Percentiles rank a stretch among this genome's conserved stretches.
phyloP scores from a whole-genome alignment of 2,113 vertebrate genomes.

The Mus musculus region DNA sequence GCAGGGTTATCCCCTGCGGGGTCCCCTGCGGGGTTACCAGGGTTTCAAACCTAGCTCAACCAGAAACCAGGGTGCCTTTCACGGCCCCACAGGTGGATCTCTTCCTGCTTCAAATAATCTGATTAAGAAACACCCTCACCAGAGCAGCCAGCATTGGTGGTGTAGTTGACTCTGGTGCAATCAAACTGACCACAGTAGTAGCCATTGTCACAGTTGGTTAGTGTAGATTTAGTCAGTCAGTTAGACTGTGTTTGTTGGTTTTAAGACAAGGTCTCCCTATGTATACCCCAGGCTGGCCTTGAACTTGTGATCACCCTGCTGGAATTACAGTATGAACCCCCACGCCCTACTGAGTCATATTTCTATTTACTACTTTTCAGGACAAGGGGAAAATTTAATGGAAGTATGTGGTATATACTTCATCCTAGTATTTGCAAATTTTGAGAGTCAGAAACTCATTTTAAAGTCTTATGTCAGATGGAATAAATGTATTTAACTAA shows the following conservation, averaged over 20 bases:
- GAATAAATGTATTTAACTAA: background rate
- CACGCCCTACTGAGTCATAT: background rate
- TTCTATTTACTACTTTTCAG: conserved; percentile 18
- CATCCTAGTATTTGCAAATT: conserved; percentile 1
- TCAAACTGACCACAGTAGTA: background rate
- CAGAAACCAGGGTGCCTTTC: too few species aligned
- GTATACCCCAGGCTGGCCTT: background rate
- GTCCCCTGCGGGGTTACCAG: too few species aligned
- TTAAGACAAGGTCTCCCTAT: background rate
- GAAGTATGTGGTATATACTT: background rate
- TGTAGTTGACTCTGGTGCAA: too few species aligned
- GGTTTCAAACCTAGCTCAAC: too few species aligned
- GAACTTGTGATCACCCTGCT: background rate
- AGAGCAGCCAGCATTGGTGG: background rate
- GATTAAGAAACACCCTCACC: background rate
- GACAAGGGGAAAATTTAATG: background rate
- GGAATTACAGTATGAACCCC: background rate
- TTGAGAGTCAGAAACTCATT: conserved; percentile 29
- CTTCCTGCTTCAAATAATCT: background rate
- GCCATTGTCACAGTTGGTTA: background rate
- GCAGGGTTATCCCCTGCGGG: too few species aligned
- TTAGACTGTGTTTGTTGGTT: background rate
- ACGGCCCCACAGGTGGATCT: background rate
- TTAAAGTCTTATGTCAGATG: conserved; percentile 28
- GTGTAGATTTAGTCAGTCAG: too few species aligned